These are phyloP conservation scores for Meliscaeva auricollis DNA, from an alignment of 2,888 invertebrate genomes.

Conservation along the genomic window DNA sequence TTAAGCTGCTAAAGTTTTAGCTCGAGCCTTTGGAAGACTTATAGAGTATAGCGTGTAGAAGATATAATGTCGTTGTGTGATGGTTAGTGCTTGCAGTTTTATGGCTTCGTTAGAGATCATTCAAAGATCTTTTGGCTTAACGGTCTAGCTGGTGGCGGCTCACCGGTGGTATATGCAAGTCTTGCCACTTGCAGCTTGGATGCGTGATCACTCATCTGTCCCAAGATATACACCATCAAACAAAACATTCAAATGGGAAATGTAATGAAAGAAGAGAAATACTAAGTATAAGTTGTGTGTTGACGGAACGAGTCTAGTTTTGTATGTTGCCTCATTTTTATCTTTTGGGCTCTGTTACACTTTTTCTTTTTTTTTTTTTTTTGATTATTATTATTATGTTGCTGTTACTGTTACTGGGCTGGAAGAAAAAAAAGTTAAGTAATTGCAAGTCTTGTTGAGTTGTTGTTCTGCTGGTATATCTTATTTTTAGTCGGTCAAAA, in stretches of 20 bases:
- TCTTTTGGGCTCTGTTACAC: conserved; percentile 72
- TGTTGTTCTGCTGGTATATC: conserved; percentile 33
- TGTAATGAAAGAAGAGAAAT: conserved; percentile 42
- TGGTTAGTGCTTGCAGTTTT: conserved; percentile 16
- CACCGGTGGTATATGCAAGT: background rate
- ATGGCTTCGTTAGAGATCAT: conserved; percentile 41
- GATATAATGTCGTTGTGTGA: background rate
- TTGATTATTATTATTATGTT: conserved; percentile 8
- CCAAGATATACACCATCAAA: background rate
- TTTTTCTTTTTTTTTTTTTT: conserved; percentile 44
- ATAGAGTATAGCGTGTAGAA: background rate
- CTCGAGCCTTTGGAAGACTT: conserved; percentile 29
- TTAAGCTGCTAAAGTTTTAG: conserved; percentile 27
- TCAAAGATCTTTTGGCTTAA: conserved; percentile 39
- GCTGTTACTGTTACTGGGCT: conserved; percentile 29
- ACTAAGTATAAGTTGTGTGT: conserved; percentile 43
- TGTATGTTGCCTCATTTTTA: conserved; percentile 51
- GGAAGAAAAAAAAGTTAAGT: conserved; percentile 66
- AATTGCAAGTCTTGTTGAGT: conserved; percentile 62
- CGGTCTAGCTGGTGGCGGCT: background rate
- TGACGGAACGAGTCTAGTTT: conserved; percentile 53
- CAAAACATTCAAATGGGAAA: conserved; percentile 54
- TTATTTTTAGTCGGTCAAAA: conserved; percentile 38
- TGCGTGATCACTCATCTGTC: conserved; percentile 61
- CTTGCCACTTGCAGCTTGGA: conserved; percentile 48